Conservation (phyloP, 2,888 invertebrate genomes). For the Protodeltote pygarga region DNA sequence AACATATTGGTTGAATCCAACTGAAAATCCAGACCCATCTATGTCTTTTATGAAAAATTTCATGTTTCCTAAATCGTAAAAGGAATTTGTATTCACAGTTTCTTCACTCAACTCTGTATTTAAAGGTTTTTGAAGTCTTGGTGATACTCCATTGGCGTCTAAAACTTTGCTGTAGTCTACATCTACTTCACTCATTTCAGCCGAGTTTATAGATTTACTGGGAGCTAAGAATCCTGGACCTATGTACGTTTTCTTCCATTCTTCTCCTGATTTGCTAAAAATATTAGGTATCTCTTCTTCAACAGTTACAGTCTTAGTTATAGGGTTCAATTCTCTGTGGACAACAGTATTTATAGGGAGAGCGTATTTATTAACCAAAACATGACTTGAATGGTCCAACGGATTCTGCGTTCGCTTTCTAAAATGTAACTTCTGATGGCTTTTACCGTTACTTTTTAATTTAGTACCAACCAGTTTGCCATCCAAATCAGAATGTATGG, state of each 20-base stretch:
- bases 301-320: conserved; percentile 56
- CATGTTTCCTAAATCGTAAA: conserved; percentile 62
- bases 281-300: conserved; percentile 49
- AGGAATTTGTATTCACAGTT: conserved; percentile 41
- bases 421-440: conserved; percentile 63
- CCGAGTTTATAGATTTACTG: conserved; percentile 71
- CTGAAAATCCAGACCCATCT: conserved; percentile 73
- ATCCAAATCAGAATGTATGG: conserved; percentile 62
- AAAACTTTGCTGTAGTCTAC: conserved; percentile 65
- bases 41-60: conserved; percentile 73
- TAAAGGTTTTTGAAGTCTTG: conserved; percentile 72
- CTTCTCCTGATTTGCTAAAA: conserved; percentile 52
- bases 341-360: conserved; percentile 43
- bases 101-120: conserved; percentile 55
- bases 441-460: conserved; percentile 48
- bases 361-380: conserved; percentile 47
- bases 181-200: conserved; percentile 66
- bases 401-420: conserved; percentile 72
- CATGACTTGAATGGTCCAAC: conserved; percentile 49
- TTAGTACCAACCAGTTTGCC: conserved; percentile 19
- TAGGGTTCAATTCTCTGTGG: conserved; percentile 65
- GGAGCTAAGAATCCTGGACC: conserved; percentile 62
- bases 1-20: conserved; percentile 75
- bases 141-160: conserved; percentile 62
- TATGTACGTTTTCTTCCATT: conserved; percentile 54